These are phyloP conservation scores for Epinephelus fuscoguttatus DNA, from an alignment of 2,113 vertebrate genomes.

Conservation along the genomic window DNA sequence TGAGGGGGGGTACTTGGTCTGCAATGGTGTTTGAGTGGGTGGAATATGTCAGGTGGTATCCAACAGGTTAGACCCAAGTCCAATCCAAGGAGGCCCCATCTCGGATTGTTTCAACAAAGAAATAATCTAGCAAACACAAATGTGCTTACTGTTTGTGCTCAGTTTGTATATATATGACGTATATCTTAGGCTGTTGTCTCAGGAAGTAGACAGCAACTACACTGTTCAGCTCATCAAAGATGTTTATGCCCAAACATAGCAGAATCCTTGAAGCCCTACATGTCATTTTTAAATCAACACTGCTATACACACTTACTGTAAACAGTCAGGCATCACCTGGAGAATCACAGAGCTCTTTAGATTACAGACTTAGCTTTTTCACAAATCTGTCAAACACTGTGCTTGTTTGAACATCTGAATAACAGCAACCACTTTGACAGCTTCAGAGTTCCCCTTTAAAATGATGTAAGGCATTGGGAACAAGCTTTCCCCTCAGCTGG, in stretches of 20 bases:
- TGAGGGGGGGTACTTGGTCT: no score
- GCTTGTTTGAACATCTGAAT: neutral
- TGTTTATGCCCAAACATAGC: neutral
- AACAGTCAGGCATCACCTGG: neutral
- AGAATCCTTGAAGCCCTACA: neutral
- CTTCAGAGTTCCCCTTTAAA: neutral
- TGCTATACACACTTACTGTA: neutral
- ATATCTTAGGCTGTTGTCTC: neutral
- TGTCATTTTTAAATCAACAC: neutral
- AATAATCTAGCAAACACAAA: no score
- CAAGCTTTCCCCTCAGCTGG: neutral
- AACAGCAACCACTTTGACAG: neutral
- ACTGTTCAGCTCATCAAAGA: neutral
- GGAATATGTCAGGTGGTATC: no score
- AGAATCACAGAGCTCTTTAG: neutral
- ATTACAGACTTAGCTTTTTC: neutral
- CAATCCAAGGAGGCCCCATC: no score
- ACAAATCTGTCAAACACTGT: neutral
- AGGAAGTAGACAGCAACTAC: neutral
- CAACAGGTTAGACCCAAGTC: no score
- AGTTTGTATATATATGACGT: no score
- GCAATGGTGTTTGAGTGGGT: no score
- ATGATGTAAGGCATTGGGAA: neutral
- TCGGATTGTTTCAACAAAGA: no score
- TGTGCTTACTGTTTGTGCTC: no score